Conservation (phyloP, 2,888 invertebrate genomes). For the Stenodera caucasica region DNA sequence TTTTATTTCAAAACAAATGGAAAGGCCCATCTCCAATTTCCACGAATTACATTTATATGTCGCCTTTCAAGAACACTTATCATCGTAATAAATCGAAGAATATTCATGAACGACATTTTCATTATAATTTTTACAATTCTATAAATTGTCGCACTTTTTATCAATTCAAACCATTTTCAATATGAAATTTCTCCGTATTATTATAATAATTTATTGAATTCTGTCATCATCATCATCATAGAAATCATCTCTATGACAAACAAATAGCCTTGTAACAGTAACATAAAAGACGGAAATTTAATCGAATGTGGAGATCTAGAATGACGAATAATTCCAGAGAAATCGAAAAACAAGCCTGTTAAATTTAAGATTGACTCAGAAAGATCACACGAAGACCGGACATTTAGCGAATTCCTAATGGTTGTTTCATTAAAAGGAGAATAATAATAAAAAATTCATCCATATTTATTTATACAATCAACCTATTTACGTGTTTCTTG, state of each 20-base stretch:
- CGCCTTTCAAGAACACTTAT: not conserved
- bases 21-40: not conserved
- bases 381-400: conserved; percentile 11
- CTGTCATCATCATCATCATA: not conserved
- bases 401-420: conserved; percentile 16
- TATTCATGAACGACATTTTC: too few species aligned
- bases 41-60: not conserved
- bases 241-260: too few species aligned
- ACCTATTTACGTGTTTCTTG: too few species aligned
- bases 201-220: not conserved
- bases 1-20: not conserved
- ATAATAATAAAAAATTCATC: not conserved
- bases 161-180: too few species aligned
- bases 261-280: conserved; percentile 20
- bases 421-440: conserved; percentile 1
- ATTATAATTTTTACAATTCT: too few species aligned
- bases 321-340: conserved; percentile 20
- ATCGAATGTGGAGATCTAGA: conserved; percentile 8
- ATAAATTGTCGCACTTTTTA: too few species aligned
- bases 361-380: conserved; percentile 9
- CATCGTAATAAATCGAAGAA: not conserved
- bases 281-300: conserved; percentile 12
- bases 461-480: not conserved
- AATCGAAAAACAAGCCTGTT: conserved; percentile 16
- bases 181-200: not conserved